Evolutionary conservation across 2,113 vertebrate species (phyloP).

Genomic region (human): DNA sequence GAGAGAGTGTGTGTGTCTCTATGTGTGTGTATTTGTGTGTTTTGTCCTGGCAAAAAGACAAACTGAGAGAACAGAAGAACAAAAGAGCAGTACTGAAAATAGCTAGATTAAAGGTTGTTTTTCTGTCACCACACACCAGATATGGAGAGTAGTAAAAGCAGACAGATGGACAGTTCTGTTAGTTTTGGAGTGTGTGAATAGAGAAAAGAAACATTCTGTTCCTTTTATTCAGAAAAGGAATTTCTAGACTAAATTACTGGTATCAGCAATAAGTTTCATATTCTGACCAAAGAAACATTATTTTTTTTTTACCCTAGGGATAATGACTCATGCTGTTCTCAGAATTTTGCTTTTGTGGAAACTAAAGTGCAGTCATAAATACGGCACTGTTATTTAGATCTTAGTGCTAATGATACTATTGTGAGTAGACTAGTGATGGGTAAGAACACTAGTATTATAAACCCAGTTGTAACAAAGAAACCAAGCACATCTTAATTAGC

Average conservation of each 20-base stretch:
- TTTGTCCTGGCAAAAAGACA: conserved; percentile 42
- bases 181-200: conserved; percentile 65
- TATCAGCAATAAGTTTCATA: conserved; percentile 70
- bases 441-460: conserved; percentile 25
- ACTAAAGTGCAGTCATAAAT: conserved; percentile 47
- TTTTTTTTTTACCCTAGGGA: conserved; percentile 44
- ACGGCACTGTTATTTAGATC: not conserved
- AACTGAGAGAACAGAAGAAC: conserved; percentile 69
- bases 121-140: conserved; percentile 67
- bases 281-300: conserved; percentile 67
- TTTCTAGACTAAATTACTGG: conserved; percentile 74
- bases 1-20: not conserved
- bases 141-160: conserved; percentile 74
- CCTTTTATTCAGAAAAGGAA: conserved; percentile 69
- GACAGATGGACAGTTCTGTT: conserved; percentile 53
- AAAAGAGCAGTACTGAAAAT: conserved; percentile 77
- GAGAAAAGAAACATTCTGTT: conserved; percentile 72
- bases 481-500: conserved; percentile 33
- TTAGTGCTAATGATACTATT: conserved; percentile 33
- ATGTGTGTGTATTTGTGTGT: not conserved
- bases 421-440: not conserved
- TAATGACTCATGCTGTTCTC: conserved; percentile 71
- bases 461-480: conserved; percentile 36
- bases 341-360: conserved; percentile 73
- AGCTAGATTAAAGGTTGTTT: conserved; percentile 59